Percentiles rank a stretch among this genome's conserved stretches.
Evolutionary conservation across 37 sponge, comb jelly and placozoan species (phyloP).

Genomic region (Cladorhizidae sp.): DNA sequence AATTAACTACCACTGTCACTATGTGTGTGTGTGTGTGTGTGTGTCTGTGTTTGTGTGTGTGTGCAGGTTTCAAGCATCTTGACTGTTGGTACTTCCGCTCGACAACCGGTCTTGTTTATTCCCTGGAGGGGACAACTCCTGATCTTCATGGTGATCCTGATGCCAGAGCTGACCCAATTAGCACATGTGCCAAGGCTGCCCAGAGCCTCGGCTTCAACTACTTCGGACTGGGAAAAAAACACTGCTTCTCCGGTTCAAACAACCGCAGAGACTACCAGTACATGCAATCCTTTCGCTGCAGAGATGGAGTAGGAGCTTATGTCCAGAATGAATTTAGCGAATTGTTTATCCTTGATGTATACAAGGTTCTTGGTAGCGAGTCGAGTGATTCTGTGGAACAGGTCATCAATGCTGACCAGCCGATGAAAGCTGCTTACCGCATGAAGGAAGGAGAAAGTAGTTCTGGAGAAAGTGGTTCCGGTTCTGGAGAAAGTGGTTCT

Average conservation of each 20-base stretch:
- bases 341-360: conserved; percentile 44
- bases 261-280: conserved; percentile 22
- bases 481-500: too few relatives aligned
- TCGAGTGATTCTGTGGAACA: conserved; percentile 4
- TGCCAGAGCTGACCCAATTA: conserved; percentile 32
- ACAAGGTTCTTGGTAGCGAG: background rate
- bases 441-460: too few relatives aligned
- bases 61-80: background rate
- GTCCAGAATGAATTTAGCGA: background rate
- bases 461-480: too few relatives aligned
- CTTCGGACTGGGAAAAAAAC: conserved; percentile 37
- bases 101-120: background rate
- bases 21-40: too few relatives aligned
- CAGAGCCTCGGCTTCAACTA: conserved; percentile 11
- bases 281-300: background rate
- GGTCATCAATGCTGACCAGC: too few relatives aligned
- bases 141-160: conserved; percentile 50
- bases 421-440: too few relatives aligned
- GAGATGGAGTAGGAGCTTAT: conserved; percentile 46
- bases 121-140: conserved; percentile 39
- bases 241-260: conserved; percentile 67
- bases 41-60: too few relatives aligned
- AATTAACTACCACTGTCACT: too few relatives aligned
- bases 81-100: background rate
- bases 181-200: conserved; percentile 57